These are phyloP conservation scores for Fabriciana adippe DNA, from an alignment of 2,888 invertebrate species.

Conservation along the genomic window DNA sequence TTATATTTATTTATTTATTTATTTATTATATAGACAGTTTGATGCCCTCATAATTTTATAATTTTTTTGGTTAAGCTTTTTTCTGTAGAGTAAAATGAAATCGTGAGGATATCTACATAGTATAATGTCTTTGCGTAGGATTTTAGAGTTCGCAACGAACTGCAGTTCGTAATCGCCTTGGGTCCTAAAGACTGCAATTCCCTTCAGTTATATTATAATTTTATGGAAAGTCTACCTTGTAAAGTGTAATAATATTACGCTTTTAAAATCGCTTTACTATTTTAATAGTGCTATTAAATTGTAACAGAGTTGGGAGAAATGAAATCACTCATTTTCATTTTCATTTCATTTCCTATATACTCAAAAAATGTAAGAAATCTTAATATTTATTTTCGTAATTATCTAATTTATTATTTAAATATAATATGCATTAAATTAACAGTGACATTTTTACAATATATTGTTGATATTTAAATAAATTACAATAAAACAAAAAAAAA, in stretches of 20 bases:
- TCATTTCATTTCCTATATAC: not conserved
- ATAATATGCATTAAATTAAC: too few relatives aligned
- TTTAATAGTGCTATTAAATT: constrained; percentile 1
- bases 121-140: constrained; percentile 1
- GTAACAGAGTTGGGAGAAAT: not conserved
- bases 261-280: constrained; percentile 7
- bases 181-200: constrained; percentile 11
- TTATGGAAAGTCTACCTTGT: constrained; percentile 11
- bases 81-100: too few relatives aligned
- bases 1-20: too few relatives aligned
- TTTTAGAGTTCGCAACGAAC: not conserved
- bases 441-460: too few relatives aligned
- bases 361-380: not conserved
- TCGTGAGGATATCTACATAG: not conserved
- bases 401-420: too few relatives aligned
- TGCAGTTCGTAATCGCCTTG: not conserved
- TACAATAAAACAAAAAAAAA: not conserved
- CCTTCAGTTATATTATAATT: constrained; percentile 13
- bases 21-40: too few relatives aligned
- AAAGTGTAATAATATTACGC: constrained; percentile 7
- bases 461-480: too few relatives aligned
- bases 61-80: too few relatives aligned
- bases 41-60: too few relatives aligned
- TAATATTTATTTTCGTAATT: too few relatives aligned
- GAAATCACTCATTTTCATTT: not conserved